Conservation (phyloP, 2,888 invertebrate genomes). For the Drosophila glabriapex region DNA sequence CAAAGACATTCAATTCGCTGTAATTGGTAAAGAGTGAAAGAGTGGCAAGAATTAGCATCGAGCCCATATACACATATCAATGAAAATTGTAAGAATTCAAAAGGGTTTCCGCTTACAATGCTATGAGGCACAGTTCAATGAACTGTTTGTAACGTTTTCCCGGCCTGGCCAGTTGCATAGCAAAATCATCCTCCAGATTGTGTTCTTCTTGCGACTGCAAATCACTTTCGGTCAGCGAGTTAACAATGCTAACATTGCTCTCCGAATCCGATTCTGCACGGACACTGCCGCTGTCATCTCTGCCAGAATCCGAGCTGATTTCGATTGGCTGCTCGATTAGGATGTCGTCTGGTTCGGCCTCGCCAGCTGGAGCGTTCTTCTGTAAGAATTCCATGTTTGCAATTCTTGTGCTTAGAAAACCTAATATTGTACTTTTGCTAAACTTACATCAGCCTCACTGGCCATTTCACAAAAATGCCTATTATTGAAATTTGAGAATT, state of each 20-base stretch:
- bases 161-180: constrained; percentile 13
- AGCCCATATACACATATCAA: not conserved
- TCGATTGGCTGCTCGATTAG: constrained; percentile 48
- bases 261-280: constrained; percentile 4
- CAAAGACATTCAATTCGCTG: constrained; percentile 50
- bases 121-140: constrained; percentile 38
- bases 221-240: constrained; percentile 22
- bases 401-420: not conserved
- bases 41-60: not conserved
- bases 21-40: not conserved
- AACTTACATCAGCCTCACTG: constrained; percentile 44
- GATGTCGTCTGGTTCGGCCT: constrained; percentile 21
- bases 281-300: constrained; percentile 15
- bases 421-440: not conserved
- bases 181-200: constrained; percentile 30
- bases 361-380: constrained; percentile 38
- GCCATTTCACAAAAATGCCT: constrained; percentile 31
- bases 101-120: constrained; percentile 41
- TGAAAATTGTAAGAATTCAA: not conserved
- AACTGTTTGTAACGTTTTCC: constrained; percentile 33
- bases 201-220: constrained; percentile 16
- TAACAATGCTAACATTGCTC: constrained; percentile 24
- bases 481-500: constrained; percentile 6
- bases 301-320: constrained; percentile 49
- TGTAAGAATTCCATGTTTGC: constrained; percentile 7